phyloP scores from a whole-genome alignment of 2,888 invertebrate species.

The Napeogenes sylphis region DNA sequence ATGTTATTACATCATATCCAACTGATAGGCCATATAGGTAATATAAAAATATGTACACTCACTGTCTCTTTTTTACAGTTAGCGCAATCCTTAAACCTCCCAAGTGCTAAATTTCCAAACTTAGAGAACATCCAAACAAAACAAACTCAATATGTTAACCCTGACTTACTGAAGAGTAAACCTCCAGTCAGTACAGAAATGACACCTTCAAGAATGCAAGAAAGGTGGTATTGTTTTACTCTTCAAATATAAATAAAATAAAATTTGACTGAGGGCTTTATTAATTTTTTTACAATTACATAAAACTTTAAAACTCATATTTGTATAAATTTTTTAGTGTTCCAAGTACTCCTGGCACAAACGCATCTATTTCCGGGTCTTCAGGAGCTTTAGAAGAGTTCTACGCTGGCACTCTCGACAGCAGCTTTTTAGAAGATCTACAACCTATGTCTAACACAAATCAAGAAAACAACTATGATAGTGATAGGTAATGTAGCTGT shows the following conservation, averaged over 20 bases:
- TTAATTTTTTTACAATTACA: too few species aligned
- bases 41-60: too few species aligned
- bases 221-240: slow-evolving; percentile 45
- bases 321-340: slow-evolving; percentile 36
- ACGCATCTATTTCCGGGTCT: slow-evolving; percentile 66
- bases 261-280: too few species aligned
- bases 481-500: slow-evolving; percentile 51
- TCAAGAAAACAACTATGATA: slow-evolving; percentile 51
- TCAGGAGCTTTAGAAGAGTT: slow-evolving; percentile 79
- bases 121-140: slow-evolving; percentile 35
- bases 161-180: slow-evolving; percentile 52
- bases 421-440: slow-evolving; percentile 85
- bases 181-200: slow-evolving; percentile 55
- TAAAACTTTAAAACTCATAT: too few species aligned
- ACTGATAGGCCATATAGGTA: too few species aligned
- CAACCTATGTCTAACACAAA: slow-evolving; percentile 46
- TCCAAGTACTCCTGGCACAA: slow-evolving; percentile 49
- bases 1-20: too few species aligned
- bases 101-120: slow-evolving; percentile 40
- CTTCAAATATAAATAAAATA: too few species aligned
- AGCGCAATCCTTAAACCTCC: slow-evolving; percentile 56
- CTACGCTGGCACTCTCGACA: slow-evolving; percentile 83
- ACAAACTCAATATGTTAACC: slow-evolving; percentile 58
- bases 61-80: slow-evolving; percentile 41
- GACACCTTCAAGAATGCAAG: slow-evolving; percentile 51